phyloP scores from a whole-genome alignment of 1,140 invertebrate species.

The Agrilus planipennis region DNA sequence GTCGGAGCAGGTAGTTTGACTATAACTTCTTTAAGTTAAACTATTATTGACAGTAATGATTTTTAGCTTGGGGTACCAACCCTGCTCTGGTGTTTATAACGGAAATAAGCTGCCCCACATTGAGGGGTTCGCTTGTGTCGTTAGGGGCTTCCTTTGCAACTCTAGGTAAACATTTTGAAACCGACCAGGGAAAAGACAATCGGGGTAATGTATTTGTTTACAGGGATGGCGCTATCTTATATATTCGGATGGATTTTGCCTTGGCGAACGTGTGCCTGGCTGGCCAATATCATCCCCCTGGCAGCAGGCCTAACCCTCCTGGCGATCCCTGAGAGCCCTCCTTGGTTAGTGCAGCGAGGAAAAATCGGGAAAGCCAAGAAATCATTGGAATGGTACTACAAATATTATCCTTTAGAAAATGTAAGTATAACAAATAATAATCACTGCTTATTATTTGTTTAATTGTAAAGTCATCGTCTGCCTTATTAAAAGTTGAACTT shows the following conservation, averaged over 20 bases:
- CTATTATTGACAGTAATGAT: too few species aligned
- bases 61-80: slow-evolving; percentile 39
- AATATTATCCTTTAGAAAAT: slow-evolving; percentile 27
- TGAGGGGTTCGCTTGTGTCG: slow-evolving; percentile 43
- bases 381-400: slow-evolving; percentile 37
- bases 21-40: too few species aligned
- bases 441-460: too few species aligned
- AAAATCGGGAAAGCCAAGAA: slow-evolving; percentile 40
- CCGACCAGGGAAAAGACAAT: background rate
- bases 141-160: slow-evolving; percentile 41
- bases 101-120: slow-evolving; percentile 44
- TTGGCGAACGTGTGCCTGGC: slow-evolving; percentile 48
- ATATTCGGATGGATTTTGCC: slow-evolving; percentile 43
- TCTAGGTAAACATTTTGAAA: slow-evolving; percentile 31
- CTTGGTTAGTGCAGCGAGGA: slow-evolving; percentile 46
- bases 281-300: slow-evolving; percentile 40
- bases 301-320: slow-evolving; percentile 42
- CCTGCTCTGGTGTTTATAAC: slow-evolving; percentile 50
- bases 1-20: too few species aligned
- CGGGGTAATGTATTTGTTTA: slow-evolving; percentile 2
- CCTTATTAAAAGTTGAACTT: too few species aligned
- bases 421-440: too few species aligned
- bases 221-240: slow-evolving; percentile 49
- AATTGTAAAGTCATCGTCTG: too few species aligned
- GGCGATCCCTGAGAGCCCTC: slow-evolving; percentile 57